Evolutionary conservation across 2,113 vertebrate genomes (phyloP).

Genomic region (Malurus elegans): DNA sequence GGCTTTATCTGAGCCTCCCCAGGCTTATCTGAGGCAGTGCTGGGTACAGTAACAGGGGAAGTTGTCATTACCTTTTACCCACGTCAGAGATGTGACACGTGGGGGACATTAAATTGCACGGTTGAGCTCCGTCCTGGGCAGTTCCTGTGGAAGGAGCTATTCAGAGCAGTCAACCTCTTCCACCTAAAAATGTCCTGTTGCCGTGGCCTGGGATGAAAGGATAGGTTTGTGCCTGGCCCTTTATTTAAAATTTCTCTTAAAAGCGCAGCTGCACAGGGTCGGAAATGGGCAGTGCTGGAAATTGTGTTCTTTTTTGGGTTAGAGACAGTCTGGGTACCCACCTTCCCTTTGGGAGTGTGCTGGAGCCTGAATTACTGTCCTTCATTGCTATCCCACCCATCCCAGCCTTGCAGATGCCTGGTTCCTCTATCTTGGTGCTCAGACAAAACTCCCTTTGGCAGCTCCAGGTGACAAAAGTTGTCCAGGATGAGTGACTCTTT

Average conservation of each 20-base stretch:
- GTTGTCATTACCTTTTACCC: not conserved
- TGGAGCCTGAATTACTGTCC: not conserved
- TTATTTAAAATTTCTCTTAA: not conserved
- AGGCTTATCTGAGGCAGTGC: not conserved
- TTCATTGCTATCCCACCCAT: not conserved
- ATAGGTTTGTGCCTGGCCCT: not conserved
- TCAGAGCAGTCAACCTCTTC: not conserved
- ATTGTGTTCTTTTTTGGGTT: not conserved
- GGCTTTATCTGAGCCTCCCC: not conserved
- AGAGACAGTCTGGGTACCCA: not conserved
- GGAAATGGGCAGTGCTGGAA: not conserved
- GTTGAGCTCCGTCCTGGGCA: not conserved
- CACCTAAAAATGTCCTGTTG: slow-evolving; percentile 30
- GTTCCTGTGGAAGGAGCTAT: slow-evolving; percentile 37
- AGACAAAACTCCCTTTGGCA: not conserved
- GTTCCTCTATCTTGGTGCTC: not conserved
- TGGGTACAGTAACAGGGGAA: not conserved
- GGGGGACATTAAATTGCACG: slow-evolving; percentile 11
- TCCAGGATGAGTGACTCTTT: not conserved
- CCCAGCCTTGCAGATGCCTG: not conserved
- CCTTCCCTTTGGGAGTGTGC: not conserved
- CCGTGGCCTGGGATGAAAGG: not conserved
- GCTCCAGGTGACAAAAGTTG: not conserved
- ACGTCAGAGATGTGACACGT: not conserved
- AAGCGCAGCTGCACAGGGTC: not conserved